phyloP scores from a whole-genome alignment of 2,888 invertebrate species.

The Melanostoma mellinum region DNA sequence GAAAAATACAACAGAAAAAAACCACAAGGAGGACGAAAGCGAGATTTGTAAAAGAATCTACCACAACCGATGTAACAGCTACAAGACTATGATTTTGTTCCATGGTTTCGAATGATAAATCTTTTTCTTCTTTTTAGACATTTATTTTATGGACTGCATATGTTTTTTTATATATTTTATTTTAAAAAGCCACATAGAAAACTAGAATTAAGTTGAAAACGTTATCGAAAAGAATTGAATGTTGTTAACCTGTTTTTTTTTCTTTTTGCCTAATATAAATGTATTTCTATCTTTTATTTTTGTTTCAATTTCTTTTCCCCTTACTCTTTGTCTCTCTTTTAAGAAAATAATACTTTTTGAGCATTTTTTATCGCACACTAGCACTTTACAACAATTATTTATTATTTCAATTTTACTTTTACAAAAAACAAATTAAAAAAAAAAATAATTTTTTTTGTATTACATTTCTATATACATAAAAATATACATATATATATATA shows the following conservation, averaged over 20 bases:
- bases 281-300: constrained; percentile 58
- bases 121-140: constrained; percentile 30
- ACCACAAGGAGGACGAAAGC: constrained; percentile 14
- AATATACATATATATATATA: constrained; percentile 31
- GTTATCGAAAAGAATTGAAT: constrained; percentile 41
- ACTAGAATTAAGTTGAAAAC: constrained; percentile 50
- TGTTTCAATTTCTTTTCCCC: constrained; percentile 24
- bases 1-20: constrained; percentile 19
- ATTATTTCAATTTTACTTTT: constrained; percentile 55
- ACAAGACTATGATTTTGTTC: constrained; percentile 26
- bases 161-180: constrained; percentile 32
- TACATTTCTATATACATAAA: constrained; percentile 47
- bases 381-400: constrained; percentile 56
- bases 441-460: constrained; percentile 42
- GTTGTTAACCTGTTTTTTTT: constrained; percentile 50
- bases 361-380: constrained; percentile 52
- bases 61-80: constrained; percentile 19
- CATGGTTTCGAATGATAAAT: constrained; percentile 48
- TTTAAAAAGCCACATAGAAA: constrained; percentile 44
- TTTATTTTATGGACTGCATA: constrained; percentile 53
- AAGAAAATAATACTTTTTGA: constrained; percentile 46
- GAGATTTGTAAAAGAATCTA: constrained; percentile 35
- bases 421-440: constrained; percentile 44
- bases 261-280: constrained; percentile 4
- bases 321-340: constrained; percentile 20